Conservation (phyloP, 2,797 vertebrate species). For the Darevskia nairensis region DNA sequence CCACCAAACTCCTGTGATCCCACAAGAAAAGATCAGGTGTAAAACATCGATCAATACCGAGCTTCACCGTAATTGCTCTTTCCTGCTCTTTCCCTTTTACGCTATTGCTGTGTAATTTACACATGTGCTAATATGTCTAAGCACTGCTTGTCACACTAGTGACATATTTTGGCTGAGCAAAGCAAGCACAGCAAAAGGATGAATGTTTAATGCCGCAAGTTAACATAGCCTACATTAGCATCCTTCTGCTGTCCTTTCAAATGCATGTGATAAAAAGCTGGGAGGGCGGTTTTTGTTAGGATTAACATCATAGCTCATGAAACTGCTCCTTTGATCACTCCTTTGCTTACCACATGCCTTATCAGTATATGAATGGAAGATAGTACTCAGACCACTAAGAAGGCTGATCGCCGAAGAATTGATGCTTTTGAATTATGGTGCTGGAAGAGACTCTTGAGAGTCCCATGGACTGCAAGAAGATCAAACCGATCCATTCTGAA, state of each 20-base stretch:
- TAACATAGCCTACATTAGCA: conserved; percentile 51
- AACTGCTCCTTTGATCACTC: conserved; percentile 68
- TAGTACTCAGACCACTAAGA: conserved; percentile 6
- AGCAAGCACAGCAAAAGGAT: conserved; percentile 13
- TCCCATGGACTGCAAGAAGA: too few relatives aligned
- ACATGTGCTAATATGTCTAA: conserved; percentile 5
- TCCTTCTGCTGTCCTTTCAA: conserved; percentile 42
- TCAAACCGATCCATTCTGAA: too few relatives aligned
- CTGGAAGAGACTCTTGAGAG: too few relatives aligned
- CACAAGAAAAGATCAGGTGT: conserved; percentile 25
- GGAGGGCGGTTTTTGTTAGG: neutral
- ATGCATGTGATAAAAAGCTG: conserved; percentile 60
- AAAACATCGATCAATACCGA: conserved; percentile 7
- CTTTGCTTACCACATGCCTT: conserved; percentile 38
- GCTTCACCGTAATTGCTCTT: neutral
- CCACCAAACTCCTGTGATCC: neutral
- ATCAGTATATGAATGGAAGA: conserved; percentile 30
- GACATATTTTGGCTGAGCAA: conserved; percentile 50
- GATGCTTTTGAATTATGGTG: too few relatives aligned
- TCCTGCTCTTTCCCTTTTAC: conserved; percentile 2
- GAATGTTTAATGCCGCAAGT: conserved; percentile 56
- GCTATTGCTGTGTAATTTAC: conserved; percentile 36
- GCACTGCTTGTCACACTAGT: conserved; percentile 53
- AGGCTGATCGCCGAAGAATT: too few relatives aligned
- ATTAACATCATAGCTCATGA: conserved; percentile 61